Evolutionary conservation across 2,888 invertebrate species (phyloP).

Genomic region (Abscondita cerata): DNA sequence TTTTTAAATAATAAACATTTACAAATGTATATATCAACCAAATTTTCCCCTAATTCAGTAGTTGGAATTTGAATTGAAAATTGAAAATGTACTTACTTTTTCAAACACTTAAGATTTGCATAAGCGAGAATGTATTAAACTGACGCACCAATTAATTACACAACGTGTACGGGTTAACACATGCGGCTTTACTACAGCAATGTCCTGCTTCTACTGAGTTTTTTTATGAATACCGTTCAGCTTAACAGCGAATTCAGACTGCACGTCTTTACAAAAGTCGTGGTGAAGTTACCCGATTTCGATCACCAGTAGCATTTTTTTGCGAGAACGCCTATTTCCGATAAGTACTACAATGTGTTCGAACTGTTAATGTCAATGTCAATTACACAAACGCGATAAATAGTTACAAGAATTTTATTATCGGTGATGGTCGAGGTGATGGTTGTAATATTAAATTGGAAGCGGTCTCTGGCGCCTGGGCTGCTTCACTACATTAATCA

Average conservation of each 20-base stretch:
- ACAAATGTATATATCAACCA: too few species aligned
- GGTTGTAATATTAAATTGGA: conserved; percentile 1
- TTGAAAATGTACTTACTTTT: conserved; percentile 7
- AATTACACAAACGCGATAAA: conserved; percentile 19
- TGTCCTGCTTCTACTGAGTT: conserved; percentile 6
- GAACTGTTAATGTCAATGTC: conserved; percentile 22
- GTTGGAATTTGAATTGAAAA: too few species aligned
- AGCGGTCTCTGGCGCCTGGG: neutral
- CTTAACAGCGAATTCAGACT: conserved; percentile 18
- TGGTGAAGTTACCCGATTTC: neutral
- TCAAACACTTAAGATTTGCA: neutral
- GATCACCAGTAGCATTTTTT: conserved; percentile 1
- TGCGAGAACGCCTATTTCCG: neutral
- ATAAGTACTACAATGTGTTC: conserved; percentile 1
- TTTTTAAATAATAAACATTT: neutral
- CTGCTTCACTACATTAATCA: neutral
- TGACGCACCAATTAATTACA: conserved; percentile 8
- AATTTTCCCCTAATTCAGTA: too few species aligned
- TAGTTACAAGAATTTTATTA: conserved; percentile 18
- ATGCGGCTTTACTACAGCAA: conserved; percentile 8
- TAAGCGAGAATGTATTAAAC: conserved; percentile 2
- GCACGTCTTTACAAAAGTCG: conserved; percentile 19
- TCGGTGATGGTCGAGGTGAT: neutral
- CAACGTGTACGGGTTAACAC: conserved; percentile 6
- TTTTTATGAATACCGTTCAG: conserved; percentile 15